Base-by-base conservation (phyloP, 2,797 vertebrate species). In the Bovichtus diacanthus region DNA sequence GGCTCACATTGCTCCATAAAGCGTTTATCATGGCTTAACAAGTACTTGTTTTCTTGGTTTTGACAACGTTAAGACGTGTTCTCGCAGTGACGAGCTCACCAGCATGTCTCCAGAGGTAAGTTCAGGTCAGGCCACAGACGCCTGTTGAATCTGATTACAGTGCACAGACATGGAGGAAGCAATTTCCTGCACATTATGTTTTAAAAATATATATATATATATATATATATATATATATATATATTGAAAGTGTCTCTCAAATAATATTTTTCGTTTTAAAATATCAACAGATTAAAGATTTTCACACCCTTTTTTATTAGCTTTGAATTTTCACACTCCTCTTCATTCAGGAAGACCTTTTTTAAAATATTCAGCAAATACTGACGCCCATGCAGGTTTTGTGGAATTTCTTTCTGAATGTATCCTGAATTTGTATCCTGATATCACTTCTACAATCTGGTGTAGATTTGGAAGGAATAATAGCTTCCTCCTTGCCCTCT, bases 51-150 rank as follows among this genome's bases (percentile, higher is more conserved):
- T 51, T 51, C 2, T 23, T 74, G n/a, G 4, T 10, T 63, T 39
- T 23, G 21, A 46, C 34, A 36, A 12, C 6, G 12, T 43, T 2
- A 9, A 47, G 5, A 4, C 12, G 0, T 29, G 16, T 27, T 38
- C 3, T 15, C 25, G 23, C 19, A 8, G 4, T 23, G 5, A 1
- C n/a, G 10, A 11, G 23, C 34, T 41, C 4, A 13, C 53, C 47
- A 41, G 12, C 46, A 27, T 66, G 44, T 69, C 54, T 31, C 31
- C 47, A 27, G 65, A 25, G 80, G 79, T 78, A 4, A 82, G 18
- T 34, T 84, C 53, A 78, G 89, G 76, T 50, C 78, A 78, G n/a
- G 43, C 16, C 18, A 34, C 65, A 47, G 44, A 18, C 21, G 43
- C 60, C 61, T 69, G 71, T 74, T 72, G 11, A 43, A 36, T 50